Evolutionary conservation across 2,888 invertebrate genomes (phyloP).

Genomic region (Synanthedon andrenaeformis): DNA sequence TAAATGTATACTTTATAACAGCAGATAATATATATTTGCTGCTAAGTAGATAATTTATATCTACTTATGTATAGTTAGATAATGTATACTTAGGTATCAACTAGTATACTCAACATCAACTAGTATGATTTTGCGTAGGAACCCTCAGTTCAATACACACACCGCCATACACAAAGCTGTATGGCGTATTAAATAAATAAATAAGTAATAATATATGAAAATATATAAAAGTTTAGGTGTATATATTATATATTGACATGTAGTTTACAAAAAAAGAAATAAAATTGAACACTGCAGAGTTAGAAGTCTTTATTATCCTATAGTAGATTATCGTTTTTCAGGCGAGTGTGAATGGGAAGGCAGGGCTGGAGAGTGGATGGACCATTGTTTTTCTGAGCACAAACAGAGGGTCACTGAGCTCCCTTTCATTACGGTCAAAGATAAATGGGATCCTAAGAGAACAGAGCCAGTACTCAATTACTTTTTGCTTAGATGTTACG

Average conservation of each 20-base stretch:
- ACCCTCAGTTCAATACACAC: too few relatives aligned
- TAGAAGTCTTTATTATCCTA: not conserved
- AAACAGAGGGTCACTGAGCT: slow-evolving; percentile 60
- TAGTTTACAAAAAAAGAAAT: too few relatives aligned
- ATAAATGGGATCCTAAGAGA: slow-evolving; percentile 58
- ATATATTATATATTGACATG: too few relatives aligned
- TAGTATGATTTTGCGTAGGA: too few relatives aligned
- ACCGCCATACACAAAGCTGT: too few relatives aligned
- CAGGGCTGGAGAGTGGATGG: slow-evolving; percentile 72
- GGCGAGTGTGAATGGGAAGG: slow-evolving; percentile 72
- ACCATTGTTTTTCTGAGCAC: slow-evolving; percentile 68
- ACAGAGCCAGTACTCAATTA: slow-evolving; percentile 61
- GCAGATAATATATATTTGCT: not conserved
- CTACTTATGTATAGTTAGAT: too few relatives aligned
- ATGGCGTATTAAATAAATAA: too few relatives aligned
- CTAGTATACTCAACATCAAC: too few relatives aligned
- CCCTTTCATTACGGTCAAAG: slow-evolving; percentile 60
- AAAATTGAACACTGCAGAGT: too few relatives aligned
- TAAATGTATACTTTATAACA: not conserved
- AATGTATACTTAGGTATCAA: not conserved
- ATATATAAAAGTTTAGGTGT: too few relatives aligned
- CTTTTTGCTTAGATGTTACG: slow-evolving; percentile 55
- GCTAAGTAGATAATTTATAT: too few relatives aligned
- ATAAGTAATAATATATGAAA: too few relatives aligned
- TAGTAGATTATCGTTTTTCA: slow-evolving; percentile 10